Evolutionary conservation across 1,140 invertebrate species (phyloP), one percentile per base, ranked within the genome.

Genomic region (Cyclina sinensis): DNA sequence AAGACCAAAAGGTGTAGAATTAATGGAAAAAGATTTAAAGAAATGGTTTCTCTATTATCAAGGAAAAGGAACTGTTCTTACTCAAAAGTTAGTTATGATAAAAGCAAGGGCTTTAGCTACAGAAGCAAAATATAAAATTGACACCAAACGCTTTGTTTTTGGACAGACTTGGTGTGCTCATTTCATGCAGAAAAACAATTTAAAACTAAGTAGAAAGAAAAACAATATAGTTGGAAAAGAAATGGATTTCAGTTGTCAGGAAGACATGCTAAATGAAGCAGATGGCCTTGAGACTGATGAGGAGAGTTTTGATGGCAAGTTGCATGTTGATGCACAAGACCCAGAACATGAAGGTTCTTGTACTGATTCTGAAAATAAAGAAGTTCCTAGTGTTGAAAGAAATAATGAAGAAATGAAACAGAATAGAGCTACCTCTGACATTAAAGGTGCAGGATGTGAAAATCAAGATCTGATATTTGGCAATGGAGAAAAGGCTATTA

Each of bases 41-140:
- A 37, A 35, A 70, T 70, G 65, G 65, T 70, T 70, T n/a, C 32
- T 70, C 1, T 39, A 37, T 37, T 70, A 70, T n/a, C 65, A 70
- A 39, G 16, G 5, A 18, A 70, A 70, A 70, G 65, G 65, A 4
- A 9, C 32, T 35, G 32, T 39, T 21, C 7, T 70, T 18, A 14
- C 14, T n/a, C 14, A 35, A 37, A 70, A 37, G 14, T 14, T 4
- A 37, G 24, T 70, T 21, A 70, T 35, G 65, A 18, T 27, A n/a
- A 70, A 70, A n/a, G 65, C 32, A 70, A 70, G 37, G 21, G 24
- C 24, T n/a, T 70, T 70, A 37, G 30, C 65, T 35, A 39, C 1
- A 37, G 65, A 70, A 30, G 24, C 65, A 12, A 70, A 70, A 37
- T 70, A 70, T 27, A 39, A 70, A 70, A 37, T 70, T 4, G 65